Percentiles rank a stretch among this genome's conserved stretches.
Conservation (phyloP, 1,140 invertebrate species). For the Caerostris extrusa region DNA sequence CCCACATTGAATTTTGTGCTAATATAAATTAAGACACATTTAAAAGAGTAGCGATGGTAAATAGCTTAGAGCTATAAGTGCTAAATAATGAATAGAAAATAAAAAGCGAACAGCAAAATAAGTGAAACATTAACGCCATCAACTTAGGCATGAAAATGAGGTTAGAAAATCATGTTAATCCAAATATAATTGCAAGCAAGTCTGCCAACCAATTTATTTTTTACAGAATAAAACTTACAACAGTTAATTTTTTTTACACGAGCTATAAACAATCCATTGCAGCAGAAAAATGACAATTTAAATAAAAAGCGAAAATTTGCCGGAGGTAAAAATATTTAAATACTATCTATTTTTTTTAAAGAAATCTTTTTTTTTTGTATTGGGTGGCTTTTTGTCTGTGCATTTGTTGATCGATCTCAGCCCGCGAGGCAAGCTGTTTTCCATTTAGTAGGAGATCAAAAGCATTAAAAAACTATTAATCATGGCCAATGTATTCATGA, state of each 20-base stretch:
- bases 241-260: neutral
- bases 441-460: constrained; percentile 28
- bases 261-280: neutral
- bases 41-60: no score
- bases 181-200: neutral
- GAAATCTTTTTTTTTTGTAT: neutral
- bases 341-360: neutral
- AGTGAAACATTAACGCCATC: neutral
- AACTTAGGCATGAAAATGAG: neutral
- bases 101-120: no score
- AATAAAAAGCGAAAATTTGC: neutral
- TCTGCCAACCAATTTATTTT: neutral
- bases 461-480: constrained; percentile 70
- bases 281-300: neutral
- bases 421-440: constrained; percentile 4
- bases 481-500: neutral
- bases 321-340: neutral
- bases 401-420: constrained; percentile 7
- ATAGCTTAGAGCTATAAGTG: no score
- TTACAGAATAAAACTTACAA: neutral
- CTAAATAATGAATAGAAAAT: no score
- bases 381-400: constrained; percentile 10
- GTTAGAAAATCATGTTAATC: neutral
- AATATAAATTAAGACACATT: no score
- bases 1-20: no score